Evolutionary conservation across 2,797 vertebrate species (phyloP).

Genomic region (Acipenser transmontanus): DNA sequence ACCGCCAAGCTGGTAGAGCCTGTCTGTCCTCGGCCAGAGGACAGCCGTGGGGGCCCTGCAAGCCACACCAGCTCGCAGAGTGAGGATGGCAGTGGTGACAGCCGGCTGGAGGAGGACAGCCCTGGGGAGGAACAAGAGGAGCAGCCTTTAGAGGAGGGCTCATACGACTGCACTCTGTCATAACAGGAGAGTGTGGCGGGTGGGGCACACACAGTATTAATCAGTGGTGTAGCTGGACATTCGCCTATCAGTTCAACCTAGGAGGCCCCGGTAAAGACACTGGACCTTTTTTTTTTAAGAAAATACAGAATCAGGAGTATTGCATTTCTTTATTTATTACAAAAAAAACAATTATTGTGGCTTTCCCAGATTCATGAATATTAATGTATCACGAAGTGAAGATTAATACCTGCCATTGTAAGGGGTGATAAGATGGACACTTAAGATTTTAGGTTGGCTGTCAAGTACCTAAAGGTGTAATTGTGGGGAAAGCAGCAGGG

Average conservation of each 20-base stretch:
- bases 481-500: too few relatives aligned
- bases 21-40: conserved; percentile 60
- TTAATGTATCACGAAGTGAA: too few relatives aligned
- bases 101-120: conserved; percentile 61
- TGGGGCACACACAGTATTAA: neutral
- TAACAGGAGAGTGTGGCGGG: conserved; percentile 44
- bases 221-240: neutral
- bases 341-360: neutral
- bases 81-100: conserved; percentile 45
- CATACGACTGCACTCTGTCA: conserved; percentile 86
- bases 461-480: too few relatives aligned
- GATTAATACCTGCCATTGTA: too few relatives aligned
- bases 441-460: too few relatives aligned
- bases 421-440: too few relatives aligned
- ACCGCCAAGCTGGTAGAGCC: conserved; percentile 66
- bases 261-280: neutral
- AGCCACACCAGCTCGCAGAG: conserved; percentile 58
- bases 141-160: conserved; percentile 69
- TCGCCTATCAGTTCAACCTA: neutral
- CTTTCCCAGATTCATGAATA: too few relatives aligned
- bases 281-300: neutral
- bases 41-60: conserved; percentile 54
- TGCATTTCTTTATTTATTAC: neutral
- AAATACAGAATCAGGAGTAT: neutral
- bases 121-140: conserved; percentile 64